Evolutionary conservation across 2,888 invertebrate genomes (phyloP).

Genomic region (Theretra japonica): DNA sequence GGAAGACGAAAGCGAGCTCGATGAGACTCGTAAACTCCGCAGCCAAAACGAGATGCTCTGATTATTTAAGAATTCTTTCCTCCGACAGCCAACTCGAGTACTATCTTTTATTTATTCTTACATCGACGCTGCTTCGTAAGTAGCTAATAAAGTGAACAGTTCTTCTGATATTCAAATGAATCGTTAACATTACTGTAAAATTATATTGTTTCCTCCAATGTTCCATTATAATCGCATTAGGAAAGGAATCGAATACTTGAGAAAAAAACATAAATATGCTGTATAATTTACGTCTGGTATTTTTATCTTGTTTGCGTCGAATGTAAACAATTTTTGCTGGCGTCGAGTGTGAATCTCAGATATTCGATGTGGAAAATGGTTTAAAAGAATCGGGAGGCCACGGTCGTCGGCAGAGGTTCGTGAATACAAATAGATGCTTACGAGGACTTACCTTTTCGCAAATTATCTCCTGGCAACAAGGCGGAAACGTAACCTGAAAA

Average conservation of each 20-base stretch:
- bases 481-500: conserved; percentile 76
- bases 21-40: conserved; percentile 67
- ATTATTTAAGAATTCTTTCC: conserved; percentile 57
- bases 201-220: conserved; percentile 50
- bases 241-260: too few relatives aligned
- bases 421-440: conserved; percentile 75
- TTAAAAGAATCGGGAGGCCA: not conserved
- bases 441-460: conserved; percentile 75
- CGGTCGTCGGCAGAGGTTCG: conserved; percentile 41
- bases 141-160: conserved; percentile 35
- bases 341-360: not conserved
- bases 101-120: conserved; percentile 26
- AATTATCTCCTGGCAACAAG: conserved; percentile 72
- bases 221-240: conserved; percentile 49
- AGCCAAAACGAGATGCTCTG: conserved; percentile 54
- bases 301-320: not conserved
- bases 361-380: not conserved
- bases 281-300: conserved; percentile 15
- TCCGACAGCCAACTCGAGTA: conserved; percentile 29
- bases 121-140: not conserved
- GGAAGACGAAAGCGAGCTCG: conserved; percentile 71
- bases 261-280: too few relatives aligned
- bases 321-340: not conserved
- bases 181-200: conserved; percentile 52
- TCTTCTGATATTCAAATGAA: conserved; percentile 50